These are phyloP conservation scores for Rallus limicola DNA, from an alignment of 2,113 vertebrate genomes.

Conservation along the genomic window DNA sequence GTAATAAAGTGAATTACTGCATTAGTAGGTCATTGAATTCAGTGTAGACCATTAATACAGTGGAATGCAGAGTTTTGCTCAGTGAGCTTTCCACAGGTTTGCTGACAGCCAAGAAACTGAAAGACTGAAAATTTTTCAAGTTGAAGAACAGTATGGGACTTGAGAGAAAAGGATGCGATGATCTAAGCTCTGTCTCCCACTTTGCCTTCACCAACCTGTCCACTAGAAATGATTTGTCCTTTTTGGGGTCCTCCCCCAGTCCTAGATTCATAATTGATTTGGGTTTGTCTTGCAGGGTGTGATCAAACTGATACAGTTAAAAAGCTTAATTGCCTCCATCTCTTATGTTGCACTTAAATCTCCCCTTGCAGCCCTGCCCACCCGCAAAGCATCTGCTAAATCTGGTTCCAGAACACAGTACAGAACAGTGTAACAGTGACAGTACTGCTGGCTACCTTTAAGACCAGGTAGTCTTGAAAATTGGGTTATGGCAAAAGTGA, in stretches of 20 bases:
- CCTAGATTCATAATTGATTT: background rate
- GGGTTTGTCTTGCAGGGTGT: background rate
- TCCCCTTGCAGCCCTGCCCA: background rate
- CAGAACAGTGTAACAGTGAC: background rate
- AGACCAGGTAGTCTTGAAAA: background rate
- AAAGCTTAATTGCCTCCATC: background rate
- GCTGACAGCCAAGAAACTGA: background rate
- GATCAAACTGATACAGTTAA: background rate
- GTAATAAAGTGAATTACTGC: background rate
- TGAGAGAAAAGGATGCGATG: rapidly evolving
- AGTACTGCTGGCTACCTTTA: background rate
- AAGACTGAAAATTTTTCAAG: background rate
- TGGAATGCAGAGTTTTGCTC: background rate
- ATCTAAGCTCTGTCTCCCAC: background rate
- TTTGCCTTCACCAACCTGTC: background rate
- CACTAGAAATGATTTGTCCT: background rate
- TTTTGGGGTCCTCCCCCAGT: background rate
- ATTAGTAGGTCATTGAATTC: background rate
- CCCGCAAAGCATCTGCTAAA: background rate
- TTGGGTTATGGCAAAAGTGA: background rate
- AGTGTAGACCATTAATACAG: background rate
- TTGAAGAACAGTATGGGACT: background rate
- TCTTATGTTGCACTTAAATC: background rate
- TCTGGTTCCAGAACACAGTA: background rate
- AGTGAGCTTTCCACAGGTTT: background rate